A percentile compares a stretch with the other conserved stretches of the same genome.
These are phyloP conservation scores for Phodopus roborovskii DNA, from an alignment of 2,113 vertebrate genomes.

Conservation along the genomic window DNA sequence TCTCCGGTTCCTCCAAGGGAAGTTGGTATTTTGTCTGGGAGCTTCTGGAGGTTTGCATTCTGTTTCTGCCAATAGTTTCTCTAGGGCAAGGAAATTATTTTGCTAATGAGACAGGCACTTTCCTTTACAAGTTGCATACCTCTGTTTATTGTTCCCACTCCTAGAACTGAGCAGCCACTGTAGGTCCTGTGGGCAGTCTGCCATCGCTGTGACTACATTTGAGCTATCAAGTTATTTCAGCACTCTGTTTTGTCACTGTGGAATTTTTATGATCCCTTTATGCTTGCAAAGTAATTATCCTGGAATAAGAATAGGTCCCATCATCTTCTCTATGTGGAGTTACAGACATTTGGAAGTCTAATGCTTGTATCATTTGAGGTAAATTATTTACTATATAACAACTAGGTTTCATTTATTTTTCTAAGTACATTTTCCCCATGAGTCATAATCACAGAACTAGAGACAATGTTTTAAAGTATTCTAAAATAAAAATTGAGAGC, in stretches of 20 bases:
- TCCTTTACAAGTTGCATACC: background rate
- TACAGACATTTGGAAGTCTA: constrained; percentile 45
- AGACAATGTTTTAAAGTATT: background rate
- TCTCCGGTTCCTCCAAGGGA: background rate
- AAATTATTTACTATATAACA: constrained; percentile 47
- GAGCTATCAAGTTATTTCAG: background rate
- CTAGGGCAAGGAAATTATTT: background rate
- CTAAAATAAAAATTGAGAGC: constrained; percentile 20
- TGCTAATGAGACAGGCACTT: background rate
- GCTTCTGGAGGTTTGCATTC: constrained; percentile 1
- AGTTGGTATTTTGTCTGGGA: constrained; percentile 11
- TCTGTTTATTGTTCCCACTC: background rate
- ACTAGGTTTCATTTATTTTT: constrained; percentile 22
- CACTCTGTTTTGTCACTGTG: constrained; percentile 33
- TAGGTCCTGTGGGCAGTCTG: background rate
- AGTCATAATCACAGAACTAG: background rate
- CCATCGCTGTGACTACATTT: background rate
- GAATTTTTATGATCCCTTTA: constrained; percentile 54
- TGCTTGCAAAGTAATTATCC: constrained; percentile 58
- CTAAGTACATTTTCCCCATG: background rate
- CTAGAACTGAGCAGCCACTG: background rate
- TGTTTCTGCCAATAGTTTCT: background rate
- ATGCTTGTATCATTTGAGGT: constrained; percentile 14
- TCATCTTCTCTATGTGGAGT: constrained; percentile 42
- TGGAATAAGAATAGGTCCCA: constrained; percentile 16